Evolutionary conservation across 2,797 vertebrate species (phyloP), one percentile per base, ranked within the genome.

Genomic region (Microctenopoma steveboyesi): DNA sequence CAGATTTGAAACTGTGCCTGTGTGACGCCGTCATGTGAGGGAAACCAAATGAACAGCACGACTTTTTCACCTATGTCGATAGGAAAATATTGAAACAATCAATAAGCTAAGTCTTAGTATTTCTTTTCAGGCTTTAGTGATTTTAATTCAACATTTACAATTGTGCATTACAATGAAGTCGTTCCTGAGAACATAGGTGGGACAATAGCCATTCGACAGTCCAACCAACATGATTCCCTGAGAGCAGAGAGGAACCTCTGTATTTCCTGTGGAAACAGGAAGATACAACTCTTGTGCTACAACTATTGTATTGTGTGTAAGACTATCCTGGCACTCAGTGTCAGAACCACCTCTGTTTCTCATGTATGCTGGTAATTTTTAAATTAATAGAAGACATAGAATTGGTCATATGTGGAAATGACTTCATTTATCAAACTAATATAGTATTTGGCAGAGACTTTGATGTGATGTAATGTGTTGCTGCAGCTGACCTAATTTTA

Each of bases 401-500:
- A 51, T 74, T 72, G 61, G 76, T 79, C 69, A 76, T 59, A 69
- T 62, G 79, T 74, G 60, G 76, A 86, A 86, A 87, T 87, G n/a
- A 74, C 68, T 81, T 77, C 50, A 83, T 88, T 90, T 79, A 86
- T 86, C 84, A 88, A 86, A 83, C 78, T 81, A 75, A 83, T 70
- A 72, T 42, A n/a, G 28, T 25, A 28, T 39, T 69, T 55, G 82
- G 60, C 64, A 69, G 55, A 79, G 62, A 55, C 76, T 63, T 70
- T 33, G 66, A 64, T 57, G 66, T 90, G 85, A 88, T 88, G 69
- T 88, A 82, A 84, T 76, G 59, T 76, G 58, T 81, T 83, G 74
- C 64, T 84, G 86, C 69, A 72, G 78, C 81, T 92, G 86, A 86
- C 87, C 85, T 74, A 82, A 76, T 90, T 92, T 81, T 55, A 73